Base-by-base conservation (phyloP, 2,113 vertebrate species). In the Peromyscus californicus region DNA sequence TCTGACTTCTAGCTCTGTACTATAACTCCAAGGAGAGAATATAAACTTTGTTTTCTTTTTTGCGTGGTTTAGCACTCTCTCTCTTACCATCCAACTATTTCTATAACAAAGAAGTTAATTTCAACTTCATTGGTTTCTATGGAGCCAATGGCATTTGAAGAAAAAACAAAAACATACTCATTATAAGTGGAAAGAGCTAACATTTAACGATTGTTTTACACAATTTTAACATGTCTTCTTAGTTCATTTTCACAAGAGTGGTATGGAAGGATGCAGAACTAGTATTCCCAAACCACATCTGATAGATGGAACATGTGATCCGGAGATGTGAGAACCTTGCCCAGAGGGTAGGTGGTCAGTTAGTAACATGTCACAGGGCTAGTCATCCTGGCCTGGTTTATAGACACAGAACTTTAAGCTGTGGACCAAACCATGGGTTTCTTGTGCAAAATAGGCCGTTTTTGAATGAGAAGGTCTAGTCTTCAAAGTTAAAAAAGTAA, bases 181-280 rank as follows among this genome's bases (percentile, higher is more conserved):
- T 69, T 69, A 93, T 80, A 75, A 54, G 51, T 19, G 74, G 1
- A 63, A 10, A 59, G 70, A 86, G 39, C 39, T 93, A 76, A 42
- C 11, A 17, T 83, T 88, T 89, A 82, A 85, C 42, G 61, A 88
- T 61, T n/a, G 75, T 90, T 93, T 96, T 22, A 88, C 19, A 48
- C 39, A 84, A 88, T 76, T 76, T 51, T 22, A 85, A 67, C 19
- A 24, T n/a, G 6, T 63, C 82, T 54, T 95, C 67, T 86, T 51
- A 48, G 76, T 3, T 90, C 48, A 82, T 89, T 83, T 94, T 94
- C 76, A 79, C 26, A 79, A 95, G 29, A 78, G 39, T 63, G 19
- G 54, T 63, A 6, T 26, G 26, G n/a, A 82, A 67, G 33, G 54
- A 26, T 21, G 57, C 26, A 89, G 51, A 72, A 3, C 59, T 76